Evolutionary conservation across 2,888 invertebrate genomes (phyloP), one percentile per base, ranked within the genome.

Genomic region (Drosophila mercatorum): DNA sequence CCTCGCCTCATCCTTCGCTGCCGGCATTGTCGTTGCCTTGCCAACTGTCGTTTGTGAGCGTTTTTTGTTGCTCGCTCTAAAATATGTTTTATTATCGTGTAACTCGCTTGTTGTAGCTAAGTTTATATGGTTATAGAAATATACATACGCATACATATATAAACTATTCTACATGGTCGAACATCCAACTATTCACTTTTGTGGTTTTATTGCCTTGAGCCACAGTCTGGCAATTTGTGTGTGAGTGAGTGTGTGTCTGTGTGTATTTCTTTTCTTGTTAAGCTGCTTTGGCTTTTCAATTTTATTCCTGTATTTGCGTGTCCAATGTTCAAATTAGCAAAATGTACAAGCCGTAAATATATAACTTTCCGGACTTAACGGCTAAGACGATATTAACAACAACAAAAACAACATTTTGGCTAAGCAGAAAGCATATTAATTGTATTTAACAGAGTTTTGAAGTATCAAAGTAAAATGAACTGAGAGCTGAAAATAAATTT

Each of bases 1-100:
- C 31, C 41, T 2, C 5, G 11, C 41, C 55, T 55, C 55, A 55
- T 55, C 38, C 40, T 5, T 14, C 6, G 11, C 17, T 56, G 28
- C 11, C 14, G 41, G 11, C 14, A 38, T 12, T 49, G 7, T 10
- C 46, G 65, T 72, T 76, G 81, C 59, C 72, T 65, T 72, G 71
- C 67, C 79, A 78, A 78, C 75, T 56, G 55, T 62, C 67, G 62
- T 73, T 70, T 73, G 74, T 61, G 46, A 78, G 57, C 62, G 53
- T 67, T 79, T 81, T 75, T 77, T 74, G 71, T 67, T 75, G 75
- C 69, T 68, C 64, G 67, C 68, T 83, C 78, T 58, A 72, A 88
- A 88, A 85, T 85, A 88, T 85, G 88, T 85, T 85, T 88, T 85
- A 85, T 85, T 85, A 81, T 88, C 81, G 70, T 88, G 79, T 88